Base-by-base conservation (phyloP, 2,797 vertebrate genomes). In the Myioborus melanocephalus region DNA sequence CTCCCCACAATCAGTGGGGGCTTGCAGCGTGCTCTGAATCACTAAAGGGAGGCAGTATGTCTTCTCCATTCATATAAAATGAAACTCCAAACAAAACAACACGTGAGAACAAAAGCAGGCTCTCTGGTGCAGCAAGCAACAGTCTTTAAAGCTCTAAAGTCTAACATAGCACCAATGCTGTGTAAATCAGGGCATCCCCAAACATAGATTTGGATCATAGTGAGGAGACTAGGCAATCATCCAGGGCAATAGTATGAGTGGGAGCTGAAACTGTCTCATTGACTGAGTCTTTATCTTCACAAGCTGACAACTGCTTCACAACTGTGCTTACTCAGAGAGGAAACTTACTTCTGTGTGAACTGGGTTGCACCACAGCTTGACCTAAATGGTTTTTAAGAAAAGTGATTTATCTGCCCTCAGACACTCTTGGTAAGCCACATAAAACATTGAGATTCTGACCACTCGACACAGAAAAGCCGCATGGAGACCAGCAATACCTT, bases 171-270 rank as follows among this genome's bases (percentile, higher is more conserved):
- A 77, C 82, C 72, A 86, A 59, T 52, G 34, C 44, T 66, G 82
- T 92, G 92, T 69, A 95, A 96, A 96, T 83, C 63, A 90, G 66
- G 70, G 65, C 70, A 94, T 91, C 66, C 87, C 85, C 41, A 88
- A 94, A 86, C 83, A 86, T 65, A 81, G 49, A 88, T 87, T 8
- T 93, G 83, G 83, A 94, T 96, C 83, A 79, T 22, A 46, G 70
- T 64, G 59, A 94, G 59, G 60, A 94, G 85, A 88, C 79, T 79
- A 93, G 95, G 96, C 95, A 96, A 93, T 65, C 83, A 90, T 95
- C 95, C 95, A 97, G 94, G 87, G 89, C 93, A 95, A 56, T 70
- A 91, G 89, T 81, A 72, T 20, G 89, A 96, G 94, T 95, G 80
- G 94, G 95, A 91, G 87, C 66, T 50, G 73, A 79, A 92, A 80